Evolutionary conservation across 2,113 vertebrate species (phyloP), one percentile per base, ranked within the genome.

Genomic region (Microtus richardsoni): DNA sequence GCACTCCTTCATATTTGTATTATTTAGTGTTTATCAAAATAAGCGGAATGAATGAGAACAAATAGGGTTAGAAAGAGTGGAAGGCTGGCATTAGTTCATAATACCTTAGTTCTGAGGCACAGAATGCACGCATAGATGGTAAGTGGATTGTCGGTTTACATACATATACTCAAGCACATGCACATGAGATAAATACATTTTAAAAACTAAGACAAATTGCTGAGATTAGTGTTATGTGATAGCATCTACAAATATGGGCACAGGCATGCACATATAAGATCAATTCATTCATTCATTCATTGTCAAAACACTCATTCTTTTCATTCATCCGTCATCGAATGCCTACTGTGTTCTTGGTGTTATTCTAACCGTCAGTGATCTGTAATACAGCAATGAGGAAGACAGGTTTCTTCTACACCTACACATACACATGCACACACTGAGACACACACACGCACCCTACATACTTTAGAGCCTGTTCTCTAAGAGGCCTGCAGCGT

Each of bases 401-500:
- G 95, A 70, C 3, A 83, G 86, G 16, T 60, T 70, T 66, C 44
- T 85, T 44, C 22, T 62, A 64, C 30, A 49, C 9, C 75, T 39
- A 10, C 49, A 80, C 30, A 16, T 14, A 54, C 24, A 83, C 80
- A 64, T 2, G 30, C 16, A 85, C 60, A 66, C 60, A 41, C n/a
- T 21, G 58, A 58, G 58, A 36, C 24, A 77, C 33, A 39, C n/a
- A 88, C 36, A 36, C 30, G 39, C 30, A 4, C n/a, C 24, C 60
- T 78, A 74, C 91, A 86, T 84, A 68, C 44, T 85, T 93, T 26
- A 91, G 2, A 60, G 10, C 66, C 47, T 95, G 16, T 44, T 91
- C 44, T 30, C 78, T 64, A 66, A 96, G 89, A 97, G 10, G 85
- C 89, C 95, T 95, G 41, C 1, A 7, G 49, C 3, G 24, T 33